A percentile compares a stretch with the other conserved stretches of the same genome.
Evolutionary conservation across 2,797 vertebrate genomes (phyloP).

Genomic region (Sebastes itinus): DNA sequence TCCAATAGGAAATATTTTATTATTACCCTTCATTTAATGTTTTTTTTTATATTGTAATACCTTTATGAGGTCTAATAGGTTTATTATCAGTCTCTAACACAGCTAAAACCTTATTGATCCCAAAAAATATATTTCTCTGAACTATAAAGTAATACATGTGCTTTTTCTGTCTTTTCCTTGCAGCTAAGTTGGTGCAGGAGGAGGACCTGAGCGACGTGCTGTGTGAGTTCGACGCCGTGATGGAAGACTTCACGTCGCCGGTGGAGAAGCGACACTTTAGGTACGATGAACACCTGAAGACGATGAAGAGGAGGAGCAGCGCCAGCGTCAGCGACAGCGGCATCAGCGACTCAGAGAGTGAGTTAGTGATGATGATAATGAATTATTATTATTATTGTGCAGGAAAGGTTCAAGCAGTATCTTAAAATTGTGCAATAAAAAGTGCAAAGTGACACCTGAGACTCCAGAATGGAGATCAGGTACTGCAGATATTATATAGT

Average conservation of each 20-base stretch:
- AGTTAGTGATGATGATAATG: slow-evolving; percentile 2
- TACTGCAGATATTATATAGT: not conserved
- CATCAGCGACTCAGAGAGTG: slow-evolving; percentile 94
- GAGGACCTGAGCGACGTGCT: slow-evolving; percentile 88
- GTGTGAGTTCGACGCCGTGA: slow-evolving; percentile 94
- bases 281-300: slow-evolving; percentile 93
- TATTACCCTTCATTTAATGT: not conserved
- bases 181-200: slow-evolving; percentile 69
- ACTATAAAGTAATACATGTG: rapidly evolving
- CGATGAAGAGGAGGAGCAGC: slow-evolving; percentile 92
- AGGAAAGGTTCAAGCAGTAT: too few relatives aligned
- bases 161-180: not conserved
- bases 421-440: not conserved
- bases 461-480: slow-evolving; percentile 33
- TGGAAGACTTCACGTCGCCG: slow-evolving; percentile 92
- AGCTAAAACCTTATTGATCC: too few relatives aligned
- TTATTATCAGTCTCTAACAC: too few relatives aligned
- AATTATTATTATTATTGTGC: not conserved
- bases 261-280: slow-evolving; percentile 90
- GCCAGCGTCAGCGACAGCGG: slow-evolving; percentile 93
- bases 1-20: not conserved
- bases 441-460: not conserved
- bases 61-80: rapidly evolving
- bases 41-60: not conserved
- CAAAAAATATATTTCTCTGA: not conserved